Base-by-base conservation (phyloP, 2,797 vertebrate species). In the Peromyscus aztecus region DNA sequence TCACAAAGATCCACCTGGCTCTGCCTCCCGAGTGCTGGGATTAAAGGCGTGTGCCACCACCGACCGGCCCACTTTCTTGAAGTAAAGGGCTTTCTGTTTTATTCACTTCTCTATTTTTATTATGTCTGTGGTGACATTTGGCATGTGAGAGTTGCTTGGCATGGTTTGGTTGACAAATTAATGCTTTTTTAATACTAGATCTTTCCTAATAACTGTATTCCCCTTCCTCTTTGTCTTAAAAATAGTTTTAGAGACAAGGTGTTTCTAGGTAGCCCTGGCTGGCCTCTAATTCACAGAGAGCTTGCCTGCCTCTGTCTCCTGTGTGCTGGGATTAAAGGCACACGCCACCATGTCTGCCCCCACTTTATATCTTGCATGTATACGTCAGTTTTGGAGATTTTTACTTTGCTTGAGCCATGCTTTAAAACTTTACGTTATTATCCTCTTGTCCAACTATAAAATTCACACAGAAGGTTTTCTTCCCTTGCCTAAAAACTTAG, bases 361-460 rank as follows among this genome's bases (percentile, higher is more conserved):
- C 49, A 37, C 67, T 80, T 75, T n/a, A 73, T n/a, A 16, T 40
- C 46, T 95, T 34, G 19, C 17, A 57, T 46, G n/a, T 40, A 52
- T 24, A 63, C 55, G 24, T 88, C 67, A 75, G 75, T 89, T 49
- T 67, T 92, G 76, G 75, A 75, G 24, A 65, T 34, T 29, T 81
- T 75, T 43, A n/a, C 61, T 81, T 75, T 91, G n/a, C 1, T 43
- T 91, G 94, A 89, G 17, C 65, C 21, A 73, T 2, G 2, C 57
- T 80, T 78, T 82, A 24, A 71, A 78, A 46, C 67, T 96, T 55
- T 27, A 89, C 80, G 67, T 37, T 90, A 27, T 46, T 87, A 16
- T 61, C 8, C 19, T 67, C 65, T 75, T 73, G 37, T 55, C 55
- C 21, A 71, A 65, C 49, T 84, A 83, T 76, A 85, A 12, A 57